Conservation (phyloP, 2,113 vertebrate genomes). For the Hippopotamus amphibius region DNA sequence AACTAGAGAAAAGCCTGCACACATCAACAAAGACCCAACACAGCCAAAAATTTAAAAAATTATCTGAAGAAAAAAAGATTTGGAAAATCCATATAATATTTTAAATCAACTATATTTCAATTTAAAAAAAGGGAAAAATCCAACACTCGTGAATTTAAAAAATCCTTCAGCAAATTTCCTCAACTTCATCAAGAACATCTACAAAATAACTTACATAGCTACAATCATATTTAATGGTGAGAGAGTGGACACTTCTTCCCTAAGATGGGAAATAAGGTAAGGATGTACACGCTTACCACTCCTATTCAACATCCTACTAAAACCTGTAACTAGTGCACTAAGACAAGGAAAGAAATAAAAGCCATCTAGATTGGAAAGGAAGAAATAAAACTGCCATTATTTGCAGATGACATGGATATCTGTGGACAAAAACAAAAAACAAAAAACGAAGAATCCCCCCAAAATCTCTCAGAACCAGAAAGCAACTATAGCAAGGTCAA, state of each 20-base stretch:
- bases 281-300: background rate
- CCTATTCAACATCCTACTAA: background rate
- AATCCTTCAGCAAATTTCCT: background rate
- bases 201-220: background rate
- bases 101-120: background rate
- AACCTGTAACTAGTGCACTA: background rate
- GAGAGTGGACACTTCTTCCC: background rate
- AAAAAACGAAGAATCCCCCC: background rate
- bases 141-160: background rate
- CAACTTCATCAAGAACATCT: background rate
- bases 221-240: background rate
- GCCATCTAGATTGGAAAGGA: background rate
- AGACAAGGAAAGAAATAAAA: background rate
- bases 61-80: background rate
- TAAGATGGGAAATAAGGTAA: background rate
- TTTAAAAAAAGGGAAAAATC: background rate
- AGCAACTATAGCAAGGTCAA: background rate
- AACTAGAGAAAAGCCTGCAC: too few species aligned
- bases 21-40: too few species aligned
- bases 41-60: too few species aligned
- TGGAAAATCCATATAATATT: background rate
- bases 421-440: background rate
- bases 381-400: conserved; percentile 1
- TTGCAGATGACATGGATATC: background rate
- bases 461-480: background rate